These are phyloP conservation scores for Varecia variegata DNA, from an alignment of 2,797 vertebrate genomes.

Conservation along the genomic window DNA sequence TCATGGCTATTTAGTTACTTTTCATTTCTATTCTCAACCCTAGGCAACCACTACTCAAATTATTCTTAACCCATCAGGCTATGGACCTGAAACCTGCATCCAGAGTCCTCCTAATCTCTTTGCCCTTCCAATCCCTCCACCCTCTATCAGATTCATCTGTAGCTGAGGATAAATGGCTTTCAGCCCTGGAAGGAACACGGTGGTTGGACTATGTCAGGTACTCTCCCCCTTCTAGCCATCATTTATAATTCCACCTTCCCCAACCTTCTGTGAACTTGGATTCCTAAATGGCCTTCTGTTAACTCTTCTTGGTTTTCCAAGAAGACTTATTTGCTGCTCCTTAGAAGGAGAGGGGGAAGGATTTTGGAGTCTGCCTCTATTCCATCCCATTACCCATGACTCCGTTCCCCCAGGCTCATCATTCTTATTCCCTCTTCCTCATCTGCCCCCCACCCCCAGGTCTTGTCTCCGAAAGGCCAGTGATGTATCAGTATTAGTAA, in stretches of 20 bases:
- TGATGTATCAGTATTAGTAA: slow-evolving; percentile 91
- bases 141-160: slow-evolving; percentile 81
- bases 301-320: not conserved
- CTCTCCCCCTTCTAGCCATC: not conserved
- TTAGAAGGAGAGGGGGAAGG: not conserved
- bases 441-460: slow-evolving; percentile 78
- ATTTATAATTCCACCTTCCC: not conserved
- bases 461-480: slow-evolving; percentile 92
- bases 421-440: not conserved
- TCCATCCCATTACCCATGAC: not conserved
- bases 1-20: not conserved
- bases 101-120: not conserved
- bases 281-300: not conserved
- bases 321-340: not conserved
- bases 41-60: not conserved
- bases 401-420: not conserved
- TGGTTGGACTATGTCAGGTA: slow-evolving; percentile 95
- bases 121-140: not conserved
- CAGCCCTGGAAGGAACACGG: slow-evolving; percentile 91
- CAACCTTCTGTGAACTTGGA: not conserved
- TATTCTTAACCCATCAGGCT: slow-evolving; percentile 20
- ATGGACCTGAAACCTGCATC: not conserved
- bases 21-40: not conserved
- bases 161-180: slow-evolving; percentile 95
- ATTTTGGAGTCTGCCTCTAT: not conserved